Conservation (phyloP, 2,113 vertebrate species). For the Tretioscincus oriximinensis region DNA sequence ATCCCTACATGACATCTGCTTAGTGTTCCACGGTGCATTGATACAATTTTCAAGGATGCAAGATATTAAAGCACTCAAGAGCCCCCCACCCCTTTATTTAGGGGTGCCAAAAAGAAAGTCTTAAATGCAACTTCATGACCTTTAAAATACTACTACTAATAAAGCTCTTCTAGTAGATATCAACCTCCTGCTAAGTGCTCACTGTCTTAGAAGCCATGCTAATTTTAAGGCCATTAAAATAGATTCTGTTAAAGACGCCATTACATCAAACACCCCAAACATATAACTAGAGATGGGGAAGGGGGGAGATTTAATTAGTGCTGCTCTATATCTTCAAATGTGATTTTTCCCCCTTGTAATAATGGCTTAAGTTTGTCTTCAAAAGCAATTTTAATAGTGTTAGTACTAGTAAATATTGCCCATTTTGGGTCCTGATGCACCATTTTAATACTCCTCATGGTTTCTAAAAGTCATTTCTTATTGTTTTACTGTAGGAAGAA, state of each 20-base stretch:
- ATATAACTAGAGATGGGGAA: conserved; percentile 63
- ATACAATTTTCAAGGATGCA: conserved; percentile 9
- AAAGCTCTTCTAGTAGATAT: conserved; percentile 60
- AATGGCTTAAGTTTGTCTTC: conserved; percentile 80
- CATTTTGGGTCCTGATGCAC: conserved; percentile 78
- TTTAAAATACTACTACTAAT: conserved; percentile 64
- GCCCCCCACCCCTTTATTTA: background rate
- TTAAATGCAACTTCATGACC: conserved; percentile 45
- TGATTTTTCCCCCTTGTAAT: conserved; percentile 70
- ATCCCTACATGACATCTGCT: background rate
- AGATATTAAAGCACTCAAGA: background rate
- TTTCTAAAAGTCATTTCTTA: conserved; percentile 81
- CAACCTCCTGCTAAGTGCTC: conserved; percentile 69
- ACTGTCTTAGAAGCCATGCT: conserved; percentile 68
- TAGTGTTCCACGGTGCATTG: background rate
- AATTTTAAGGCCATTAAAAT: conserved; percentile 76
- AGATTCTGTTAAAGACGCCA: conserved; percentile 74
- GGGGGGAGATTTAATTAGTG: conserved; percentile 78
- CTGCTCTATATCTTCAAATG: conserved; percentile 73
- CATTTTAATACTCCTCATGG: conserved; percentile 74
- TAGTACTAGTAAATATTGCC: conserved; percentile 85
- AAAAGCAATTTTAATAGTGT: conserved; percentile 79
- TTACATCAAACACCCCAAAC: conserved; percentile 75
- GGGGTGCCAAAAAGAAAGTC: background rate
- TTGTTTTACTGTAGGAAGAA: conserved; percentile 80